Evolutionary conservation across 2,797 vertebrate genomes (phyloP).

Genomic region (Chromobotia macracanthus): DNA sequence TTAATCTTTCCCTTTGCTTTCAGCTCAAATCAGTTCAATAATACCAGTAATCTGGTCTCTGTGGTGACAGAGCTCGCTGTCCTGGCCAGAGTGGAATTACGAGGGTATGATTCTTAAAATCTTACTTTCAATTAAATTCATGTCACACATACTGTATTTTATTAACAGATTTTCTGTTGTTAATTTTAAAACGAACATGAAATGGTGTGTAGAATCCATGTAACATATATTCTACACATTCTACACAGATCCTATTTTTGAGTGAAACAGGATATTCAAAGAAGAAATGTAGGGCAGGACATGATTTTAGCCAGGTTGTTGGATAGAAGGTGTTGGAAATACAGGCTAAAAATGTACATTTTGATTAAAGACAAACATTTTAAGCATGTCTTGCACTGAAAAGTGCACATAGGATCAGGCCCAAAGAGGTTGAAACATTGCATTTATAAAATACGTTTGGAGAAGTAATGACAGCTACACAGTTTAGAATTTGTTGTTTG

Average conservation of each 20-base stretch:
- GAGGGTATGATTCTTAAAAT: slow-evolving; percentile 81
- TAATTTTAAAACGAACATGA: neutral
- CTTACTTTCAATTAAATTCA: neutral
- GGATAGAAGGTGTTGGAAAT: neutral
- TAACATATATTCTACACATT: too few relatives aligned
- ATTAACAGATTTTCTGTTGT: neutral
- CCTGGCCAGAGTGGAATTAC: slow-evolving; percentile 88
- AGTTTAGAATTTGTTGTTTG: neutral
- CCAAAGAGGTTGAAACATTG: neutral
- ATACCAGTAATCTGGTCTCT: slow-evolving; percentile 80
- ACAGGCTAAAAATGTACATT: neutral
- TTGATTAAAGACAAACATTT: neutral
- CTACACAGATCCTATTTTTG: too few relatives aligned
- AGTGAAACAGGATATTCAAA: too few relatives aligned
- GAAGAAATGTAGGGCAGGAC: too few relatives aligned
- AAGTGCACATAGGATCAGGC: neutral
- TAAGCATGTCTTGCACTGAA: neutral
- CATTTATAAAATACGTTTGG: neutral
- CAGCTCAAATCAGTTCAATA: slow-evolving; percentile 92
- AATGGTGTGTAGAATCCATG: neutral
- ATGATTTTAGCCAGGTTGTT: neutral
- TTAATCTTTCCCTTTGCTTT: slow-evolving; percentile 53
- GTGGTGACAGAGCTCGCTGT: slow-evolving; percentile 86
- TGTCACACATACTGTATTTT: neutral
- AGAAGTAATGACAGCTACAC: neutral